phyloP scores from a whole-genome alignment of 1,140 invertebrate genomes.

The Rhagoletis zephyria region DNA sequence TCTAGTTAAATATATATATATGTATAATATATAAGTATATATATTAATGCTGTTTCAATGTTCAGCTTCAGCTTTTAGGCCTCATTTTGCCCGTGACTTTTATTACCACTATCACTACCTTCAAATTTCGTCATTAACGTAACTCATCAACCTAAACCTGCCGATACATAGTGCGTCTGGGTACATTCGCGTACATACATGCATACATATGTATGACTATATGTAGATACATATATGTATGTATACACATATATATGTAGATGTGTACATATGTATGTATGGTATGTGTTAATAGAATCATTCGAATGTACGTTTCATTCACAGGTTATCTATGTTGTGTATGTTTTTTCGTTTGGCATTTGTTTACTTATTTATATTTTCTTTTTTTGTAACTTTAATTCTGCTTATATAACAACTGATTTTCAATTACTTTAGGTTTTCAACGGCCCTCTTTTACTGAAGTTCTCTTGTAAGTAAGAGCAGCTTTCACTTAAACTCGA shows the following conservation, averaged over 20 bases:
- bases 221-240: neutral
- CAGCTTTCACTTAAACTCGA: neutral
- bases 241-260: neutral
- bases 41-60: constrained; percentile 44
- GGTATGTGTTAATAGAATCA: neutral
- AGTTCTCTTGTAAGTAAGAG: neutral
- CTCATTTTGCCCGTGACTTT: constrained; percentile 16
- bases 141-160: constrained; percentile 20
- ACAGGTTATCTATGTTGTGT: neutral
- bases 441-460: constrained; percentile 37
- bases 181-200: neutral
- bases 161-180: neutral
- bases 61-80: constrained; percentile 47
- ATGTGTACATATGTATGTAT: neutral
- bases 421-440: constrained; percentile 24
- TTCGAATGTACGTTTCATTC: neutral
- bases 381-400: constrained; percentile 37
- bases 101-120: constrained; percentile 23
- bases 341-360: constrained; percentile 18
- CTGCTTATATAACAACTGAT: constrained; percentile 43
- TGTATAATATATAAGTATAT: constrained; percentile 48
- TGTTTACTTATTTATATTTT: neutral
- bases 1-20: neutral
- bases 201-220: neutral
- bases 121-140: constrained; percentile 3